phyloP scores from a whole-genome alignment of 2,888 invertebrate species.

The Agonopterix subpropinquella region DNA sequence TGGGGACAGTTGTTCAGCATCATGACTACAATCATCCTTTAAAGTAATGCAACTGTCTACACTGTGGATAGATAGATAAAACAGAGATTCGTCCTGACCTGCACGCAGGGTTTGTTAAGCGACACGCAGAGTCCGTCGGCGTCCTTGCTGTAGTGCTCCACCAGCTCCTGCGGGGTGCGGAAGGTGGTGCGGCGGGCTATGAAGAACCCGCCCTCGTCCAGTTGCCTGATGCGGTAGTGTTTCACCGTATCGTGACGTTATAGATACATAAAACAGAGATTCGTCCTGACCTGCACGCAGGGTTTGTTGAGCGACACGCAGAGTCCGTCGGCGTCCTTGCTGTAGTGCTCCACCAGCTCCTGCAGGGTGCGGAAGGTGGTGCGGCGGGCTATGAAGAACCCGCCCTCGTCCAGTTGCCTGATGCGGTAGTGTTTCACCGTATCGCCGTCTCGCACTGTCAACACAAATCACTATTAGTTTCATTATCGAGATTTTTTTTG shows the following conservation, averaged over 20 bases:
- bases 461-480: conserved; percentile 14
- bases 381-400: conserved; percentile 98
- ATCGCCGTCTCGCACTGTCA: conserved; percentile 97
- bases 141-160: conserved; percentile 98
- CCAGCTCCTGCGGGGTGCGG: conserved; percentile 96
- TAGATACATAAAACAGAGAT: too few relatives aligned
- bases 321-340: conserved; percentile 97
- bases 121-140: conserved; percentile 99
- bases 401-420: conserved; percentile 98
- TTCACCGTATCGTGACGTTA: conserved; percentile 99
- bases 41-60: too few relatives aligned
- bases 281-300: conserved; percentile 86
- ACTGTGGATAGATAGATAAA: too few relatives aligned
- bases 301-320: conserved; percentile 98
- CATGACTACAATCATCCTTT: too few relatives aligned
- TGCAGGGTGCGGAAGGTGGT: conserved; percentile 98
- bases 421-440: conserved; percentile 99
- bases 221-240: conserved; percentile 98
- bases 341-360: conserved; percentile 98
- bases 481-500: too few relatives aligned
- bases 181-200: conserved; percentile 99
- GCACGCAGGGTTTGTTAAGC: conserved; percentile 94
- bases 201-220: conserved; percentile 99
- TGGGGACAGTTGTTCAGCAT: too few relatives aligned
- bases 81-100: conserved; percentile 71